These are phyloP conservation scores for Tipula helvola DNA, from an alignment of 2,888 invertebrate species.

Conservation along the genomic window DNA sequence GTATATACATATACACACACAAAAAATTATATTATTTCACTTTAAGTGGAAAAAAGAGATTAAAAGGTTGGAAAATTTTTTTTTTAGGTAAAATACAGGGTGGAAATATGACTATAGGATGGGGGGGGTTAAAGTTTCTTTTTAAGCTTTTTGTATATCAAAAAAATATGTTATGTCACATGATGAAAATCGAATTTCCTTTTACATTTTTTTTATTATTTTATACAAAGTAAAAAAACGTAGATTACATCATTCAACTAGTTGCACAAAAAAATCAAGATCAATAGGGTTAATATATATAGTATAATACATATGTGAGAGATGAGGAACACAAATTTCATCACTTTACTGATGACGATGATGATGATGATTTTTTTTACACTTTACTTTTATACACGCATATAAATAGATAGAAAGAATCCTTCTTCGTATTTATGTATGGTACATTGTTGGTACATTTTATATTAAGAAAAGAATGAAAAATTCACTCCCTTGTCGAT, in stretches of 20 bases:
- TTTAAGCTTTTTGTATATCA: not conserved
- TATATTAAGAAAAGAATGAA: not conserved
- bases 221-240: not conserved
- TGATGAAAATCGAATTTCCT: slow-evolving; percentile 6
- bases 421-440: not conserved
- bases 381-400: not conserved
- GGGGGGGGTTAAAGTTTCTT: not conserved
- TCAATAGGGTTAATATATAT: not conserved
- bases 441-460: not conserved
- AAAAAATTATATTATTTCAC: not conserved
- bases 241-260: not conserved
- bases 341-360: not conserved
- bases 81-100: not conserved
- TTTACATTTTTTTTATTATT: not conserved
- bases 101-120: not conserved
- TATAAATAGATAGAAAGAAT: not conserved
- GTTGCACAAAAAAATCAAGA: slow-evolving; percentile 4
- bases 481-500: slow-evolving; percentile 16
- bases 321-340: not conserved
- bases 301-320: not conserved
- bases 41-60: slow-evolving; percentile 6
- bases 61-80: slow-evolving; percentile 1
- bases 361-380: not conserved
- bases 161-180: not conserved
- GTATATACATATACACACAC: not conserved